Evolutionary conservation across 2,888 invertebrate species (phyloP), one percentile per base, ranked within the genome.

Genomic region (Thelaira solivaga): DNA sequence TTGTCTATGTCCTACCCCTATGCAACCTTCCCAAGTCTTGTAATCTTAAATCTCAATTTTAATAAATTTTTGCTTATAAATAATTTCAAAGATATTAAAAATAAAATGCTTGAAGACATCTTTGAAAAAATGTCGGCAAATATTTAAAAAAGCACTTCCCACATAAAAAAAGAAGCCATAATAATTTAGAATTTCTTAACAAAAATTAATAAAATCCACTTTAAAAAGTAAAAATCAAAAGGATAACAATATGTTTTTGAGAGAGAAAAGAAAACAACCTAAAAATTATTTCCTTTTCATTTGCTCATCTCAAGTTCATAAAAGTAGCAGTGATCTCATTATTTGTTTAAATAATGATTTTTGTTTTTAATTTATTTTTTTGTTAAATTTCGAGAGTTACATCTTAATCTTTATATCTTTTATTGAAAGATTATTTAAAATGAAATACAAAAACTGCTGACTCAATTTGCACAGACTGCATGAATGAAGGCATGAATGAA

Each of bases 321-420:
- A 69, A 74, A 74, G 74, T 65, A 78, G 73, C 72, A 77, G 41
- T 78, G 74, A 74, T 78, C 74, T 78, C 65, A 74, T 78, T 74
- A 74, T 74, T 62, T 76, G 36, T 59, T 64, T 57, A 43, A 71
- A 45, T n/a, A n/a, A 13, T 13, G 29, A 65, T 45, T 13, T 64
- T 8, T n/a, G 6, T 29, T 39, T 59, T 2, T 2, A n/a, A n/a
- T 34, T 18, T 51, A 10, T 43, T 73, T 18, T 41, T 45, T 45
- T 57, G 16, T n/a, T n/a, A n/a, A n/a, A n/a, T n/a, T n/a, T n/a
- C n/a, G 53, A 51, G 72, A 53, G 29, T 77, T 62, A 77, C 77
- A 73, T 73, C 77, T 73, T 77, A 49, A 71, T 76, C 36, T 45
- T 8, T 36, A 39, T 18, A 31, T n/a, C n/a, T n/a, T 57, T 64